Conservation (phyloP, 1,140 invertebrate genomes). For the Limonius californicus region DNA sequence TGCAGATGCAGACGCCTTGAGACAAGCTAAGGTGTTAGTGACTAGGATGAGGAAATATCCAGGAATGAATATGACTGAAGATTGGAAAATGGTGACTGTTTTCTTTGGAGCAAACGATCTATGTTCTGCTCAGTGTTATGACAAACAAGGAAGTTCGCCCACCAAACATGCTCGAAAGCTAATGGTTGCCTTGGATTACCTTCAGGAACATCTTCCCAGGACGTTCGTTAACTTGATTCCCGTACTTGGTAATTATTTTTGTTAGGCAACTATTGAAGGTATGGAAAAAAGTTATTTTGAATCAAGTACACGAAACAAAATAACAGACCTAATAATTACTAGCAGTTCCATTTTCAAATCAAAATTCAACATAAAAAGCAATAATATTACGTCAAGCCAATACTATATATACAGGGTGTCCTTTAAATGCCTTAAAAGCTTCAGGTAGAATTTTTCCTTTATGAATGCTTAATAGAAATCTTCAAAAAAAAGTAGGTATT, state of each 20-base stretch:
- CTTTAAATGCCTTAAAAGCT: too few relatives aligned
- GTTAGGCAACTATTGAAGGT: too few relatives aligned
- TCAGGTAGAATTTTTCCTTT: too few relatives aligned
- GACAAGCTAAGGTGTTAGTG: conserved; percentile 53
- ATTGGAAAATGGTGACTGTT: conserved; percentile 87
- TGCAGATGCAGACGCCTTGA: conserved; percentile 62
- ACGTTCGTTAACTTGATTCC: conserved; percentile 75
- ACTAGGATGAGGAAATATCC: conserved; percentile 63
- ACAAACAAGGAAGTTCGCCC: conserved; percentile 56
- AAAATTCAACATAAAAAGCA: too few relatives aligned
- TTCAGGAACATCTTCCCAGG: conserved; percentile 63
- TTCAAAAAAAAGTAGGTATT: too few relatives aligned
- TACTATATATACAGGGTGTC: too few relatives aligned
- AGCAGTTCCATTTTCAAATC: too few relatives aligned
- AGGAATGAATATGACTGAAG: conserved; percentile 58
- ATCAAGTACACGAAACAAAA: too few relatives aligned
- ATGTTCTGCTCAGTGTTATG: conserved; percentile 71
- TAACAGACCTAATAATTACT: too few relatives aligned
- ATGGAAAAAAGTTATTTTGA: too few relatives aligned
- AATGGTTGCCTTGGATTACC: conserved; percentile 61
- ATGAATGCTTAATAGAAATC: too few relatives aligned
- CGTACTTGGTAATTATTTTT: conserved; percentile 58
- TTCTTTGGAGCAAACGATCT: conserved; percentile 83
- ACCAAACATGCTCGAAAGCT: conserved; percentile 61
- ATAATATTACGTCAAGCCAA: too few relatives aligned